These are phyloP conservation scores for Euspilapteryx auroguttella DNA, from an alignment of 2,888 invertebrate genomes.

Conservation along the genomic window DNA sequence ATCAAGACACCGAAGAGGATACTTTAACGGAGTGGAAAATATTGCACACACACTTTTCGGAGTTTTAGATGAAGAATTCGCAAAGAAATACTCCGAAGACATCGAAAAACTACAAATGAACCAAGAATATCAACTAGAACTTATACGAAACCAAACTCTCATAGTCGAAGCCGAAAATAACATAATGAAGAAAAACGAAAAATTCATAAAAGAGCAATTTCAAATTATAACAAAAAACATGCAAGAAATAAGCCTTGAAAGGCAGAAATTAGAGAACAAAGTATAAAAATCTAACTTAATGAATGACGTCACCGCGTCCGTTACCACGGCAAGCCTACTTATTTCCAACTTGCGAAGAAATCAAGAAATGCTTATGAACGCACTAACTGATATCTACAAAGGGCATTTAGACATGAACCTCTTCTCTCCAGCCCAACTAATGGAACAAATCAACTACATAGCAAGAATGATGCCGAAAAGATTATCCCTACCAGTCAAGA, in stretches of 20 bases:
- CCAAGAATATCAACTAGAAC: neutral
- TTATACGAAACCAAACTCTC: neutral
- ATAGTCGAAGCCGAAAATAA: neutral
- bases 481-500: slow-evolving; percentile 8
- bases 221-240: neutral
- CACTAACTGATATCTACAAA: slow-evolving; percentile 9
- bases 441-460: slow-evolving; percentile 7
- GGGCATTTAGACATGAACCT: slow-evolving; percentile 10
- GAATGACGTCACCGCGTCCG: neutral
- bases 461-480: slow-evolving; percentile 8
- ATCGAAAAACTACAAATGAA: neutral
- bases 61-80: neutral
- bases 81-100: neutral
- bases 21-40: neutral
- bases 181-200: neutral
- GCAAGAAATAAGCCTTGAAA: neutral
- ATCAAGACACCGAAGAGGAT: neutral
- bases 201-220: neutral
- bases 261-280: neutral
- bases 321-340: neutral
- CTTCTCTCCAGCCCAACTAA: slow-evolving; percentile 7
- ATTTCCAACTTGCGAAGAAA: neutral
- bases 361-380: slow-evolving; percentile 10
- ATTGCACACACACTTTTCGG: neutral
- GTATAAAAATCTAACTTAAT: neutral